phyloP scores from a whole-genome alignment of 92 coral and sea anemone genomes.

The Palythoa heliodiscus region DNA sequence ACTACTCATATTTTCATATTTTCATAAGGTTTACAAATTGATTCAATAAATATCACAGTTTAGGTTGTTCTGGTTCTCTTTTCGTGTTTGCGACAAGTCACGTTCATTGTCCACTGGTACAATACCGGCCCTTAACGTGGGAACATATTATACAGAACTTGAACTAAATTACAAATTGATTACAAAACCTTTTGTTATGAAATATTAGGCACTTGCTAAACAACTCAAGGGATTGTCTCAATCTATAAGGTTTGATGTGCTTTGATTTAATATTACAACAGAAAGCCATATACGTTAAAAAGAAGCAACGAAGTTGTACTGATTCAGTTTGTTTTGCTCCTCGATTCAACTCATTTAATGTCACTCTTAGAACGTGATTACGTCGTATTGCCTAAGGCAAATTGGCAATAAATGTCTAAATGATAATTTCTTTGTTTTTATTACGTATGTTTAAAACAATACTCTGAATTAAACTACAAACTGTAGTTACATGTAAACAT shows the following conservation, averaged over 20 bases:
- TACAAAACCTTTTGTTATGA: too few species aligned
- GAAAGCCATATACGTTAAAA: neutral
- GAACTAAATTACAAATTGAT: too few species aligned
- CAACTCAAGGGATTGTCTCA: neutral
- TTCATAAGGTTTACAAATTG: neutral
- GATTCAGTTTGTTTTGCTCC: neutral
- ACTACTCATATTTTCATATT: neutral
- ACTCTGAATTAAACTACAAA: neutral
- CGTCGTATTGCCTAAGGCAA: conserved; percentile 22
- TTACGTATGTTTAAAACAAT: neutral
- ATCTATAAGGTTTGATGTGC: neutral
- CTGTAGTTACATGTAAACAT: neutral
- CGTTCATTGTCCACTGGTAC: neutral
- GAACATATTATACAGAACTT: neutral
- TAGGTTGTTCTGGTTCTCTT: neutral
- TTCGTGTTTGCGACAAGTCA: conserved; percentile 23
- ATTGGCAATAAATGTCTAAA: neutral
- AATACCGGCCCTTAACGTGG: neutral
- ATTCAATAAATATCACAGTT: neutral
- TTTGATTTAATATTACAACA: neutral
- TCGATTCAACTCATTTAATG: neutral
- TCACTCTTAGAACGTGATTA: neutral
- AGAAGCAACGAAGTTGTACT: neutral
- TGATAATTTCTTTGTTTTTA: conserved; percentile 26
- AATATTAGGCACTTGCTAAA: neutral